Evolutionary conservation across 2,888 invertebrate species (phyloP).

Genomic region (Cheilosia soror): DNA sequence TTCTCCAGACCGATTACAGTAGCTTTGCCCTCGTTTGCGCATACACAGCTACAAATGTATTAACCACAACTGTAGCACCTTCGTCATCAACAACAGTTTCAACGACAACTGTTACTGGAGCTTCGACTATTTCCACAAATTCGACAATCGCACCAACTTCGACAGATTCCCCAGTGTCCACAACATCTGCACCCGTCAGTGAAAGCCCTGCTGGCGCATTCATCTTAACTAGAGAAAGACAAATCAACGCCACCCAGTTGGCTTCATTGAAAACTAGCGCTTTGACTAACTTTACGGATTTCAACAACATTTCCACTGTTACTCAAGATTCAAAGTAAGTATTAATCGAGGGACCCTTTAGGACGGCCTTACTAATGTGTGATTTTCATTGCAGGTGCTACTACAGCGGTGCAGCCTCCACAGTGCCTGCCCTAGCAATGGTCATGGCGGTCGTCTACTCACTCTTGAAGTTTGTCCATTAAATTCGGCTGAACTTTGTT

Average conservation of each 20-base stretch:
- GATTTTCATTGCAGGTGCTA: slow-evolving; percentile 39
- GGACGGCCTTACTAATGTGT: background rate
- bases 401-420: slow-evolving; percentile 7
- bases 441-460: slow-evolving; percentile 38
- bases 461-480: slow-evolving; percentile 31
- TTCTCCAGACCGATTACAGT: slow-evolving; percentile 78
- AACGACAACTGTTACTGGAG: background rate
- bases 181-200: slow-evolving; percentile 4
- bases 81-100: background rate
- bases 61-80: background rate
- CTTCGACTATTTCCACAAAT: background rate
- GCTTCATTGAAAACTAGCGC: background rate
- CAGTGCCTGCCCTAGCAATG: slow-evolving; percentile 41
- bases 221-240: slow-evolving; percentile 38
- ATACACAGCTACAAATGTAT: slow-evolving; percentile 57
- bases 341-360: no score
- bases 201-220: slow-evolving; percentile 13
- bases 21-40: slow-evolving; percentile 79
- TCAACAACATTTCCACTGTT: slow-evolving; percentile 22
- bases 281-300: slow-evolving; percentile 15
- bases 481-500: slow-evolving; percentile 1
- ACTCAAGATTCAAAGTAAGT: slow-evolving; percentile 48
- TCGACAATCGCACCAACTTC: background rate
- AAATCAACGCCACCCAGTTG: background rate
- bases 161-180: background rate